A percentile compares a stretch with the other conserved stretches of the same genome.
phyloP scores from a whole-genome alignment of 2,888 invertebrate species.

The Limnephilus auricula region DNA sequence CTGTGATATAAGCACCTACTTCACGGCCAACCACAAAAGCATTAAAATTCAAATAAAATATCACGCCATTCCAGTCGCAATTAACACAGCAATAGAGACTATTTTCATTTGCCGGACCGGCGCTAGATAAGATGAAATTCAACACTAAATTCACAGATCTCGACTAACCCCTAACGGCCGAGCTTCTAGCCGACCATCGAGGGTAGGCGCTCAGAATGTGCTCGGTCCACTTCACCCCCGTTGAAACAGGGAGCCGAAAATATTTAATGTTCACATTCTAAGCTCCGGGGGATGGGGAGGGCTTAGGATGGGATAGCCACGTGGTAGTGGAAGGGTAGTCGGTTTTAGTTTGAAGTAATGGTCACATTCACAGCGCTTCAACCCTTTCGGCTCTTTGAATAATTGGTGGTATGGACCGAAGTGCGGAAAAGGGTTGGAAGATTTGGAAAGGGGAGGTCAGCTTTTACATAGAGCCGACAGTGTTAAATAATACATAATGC shows the following conservation, averaged over 20 bases:
- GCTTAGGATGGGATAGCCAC: constrained; percentile 57
- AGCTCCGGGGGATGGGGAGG: constrained; percentile 48
- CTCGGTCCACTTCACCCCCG: constrained; percentile 55
- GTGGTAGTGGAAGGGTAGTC: neutral
- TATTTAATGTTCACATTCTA: constrained; percentile 57
- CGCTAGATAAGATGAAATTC: constrained; percentile 37
- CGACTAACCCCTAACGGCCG: constrained; percentile 63
- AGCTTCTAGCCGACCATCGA: constrained; percentile 61
- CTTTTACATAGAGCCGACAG: constrained; percentile 49
- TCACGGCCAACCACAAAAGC: constrained; percentile 15
- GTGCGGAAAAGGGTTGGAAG: constrained; percentile 47
- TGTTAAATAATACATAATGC: constrained; percentile 56
- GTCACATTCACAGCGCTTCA: constrained; percentile 61
- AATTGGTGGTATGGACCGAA: constrained; percentile 77
- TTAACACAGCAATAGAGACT: constrained; percentile 43
- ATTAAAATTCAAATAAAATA: neutral
- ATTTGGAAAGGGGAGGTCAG: constrained; percentile 54
- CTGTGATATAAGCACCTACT: constrained; percentile 44
- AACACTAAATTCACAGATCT: constrained; percentile 51
- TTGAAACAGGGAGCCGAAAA: constrained; percentile 38
- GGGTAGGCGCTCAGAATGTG: constrained; percentile 59
- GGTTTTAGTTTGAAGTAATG: neutral
- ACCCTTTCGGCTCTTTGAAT: constrained; percentile 74
- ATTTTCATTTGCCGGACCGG: constrained; percentile 39
- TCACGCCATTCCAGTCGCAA: constrained; percentile 29